phyloP scores from a whole-genome alignment of 2,797 vertebrate genomes.

The Chloroceryle inda region DNA sequence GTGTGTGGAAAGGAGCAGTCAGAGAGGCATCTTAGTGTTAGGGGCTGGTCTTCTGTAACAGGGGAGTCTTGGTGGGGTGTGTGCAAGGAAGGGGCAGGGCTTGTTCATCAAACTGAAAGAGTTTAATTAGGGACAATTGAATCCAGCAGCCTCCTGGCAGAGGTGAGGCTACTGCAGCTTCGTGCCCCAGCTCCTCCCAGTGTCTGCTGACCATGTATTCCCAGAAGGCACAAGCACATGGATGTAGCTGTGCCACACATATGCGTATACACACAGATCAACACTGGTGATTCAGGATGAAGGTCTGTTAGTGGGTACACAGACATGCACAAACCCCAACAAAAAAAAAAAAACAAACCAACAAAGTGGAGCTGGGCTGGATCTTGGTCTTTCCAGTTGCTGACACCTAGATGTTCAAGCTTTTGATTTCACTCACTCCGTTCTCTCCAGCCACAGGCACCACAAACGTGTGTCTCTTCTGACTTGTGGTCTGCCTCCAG shows the following conservation, averaged over 20 bases:
- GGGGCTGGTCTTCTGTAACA: not conserved
- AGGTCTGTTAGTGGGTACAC: not conserved
- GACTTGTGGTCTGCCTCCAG: not conserved
- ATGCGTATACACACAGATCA: accelerated
- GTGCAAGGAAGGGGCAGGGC: not conserved
- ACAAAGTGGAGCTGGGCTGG: not conserved
- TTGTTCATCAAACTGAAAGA: not conserved
- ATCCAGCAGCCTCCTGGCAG: not conserved
- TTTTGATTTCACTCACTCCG: not conserved
- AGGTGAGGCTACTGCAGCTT: not conserved
- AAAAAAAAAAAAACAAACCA: too few relatives aligned
- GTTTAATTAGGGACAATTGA: not conserved
- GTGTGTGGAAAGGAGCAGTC: not conserved
- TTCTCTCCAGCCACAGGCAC: not conserved
- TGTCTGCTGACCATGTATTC: accelerated
- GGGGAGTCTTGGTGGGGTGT: accelerated
- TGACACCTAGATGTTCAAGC: not conserved
- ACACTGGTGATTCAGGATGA: not conserved
- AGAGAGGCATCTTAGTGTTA: not conserved
- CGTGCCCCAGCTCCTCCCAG: not conserved
- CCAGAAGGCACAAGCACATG: not conserved
- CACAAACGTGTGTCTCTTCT: not conserved
- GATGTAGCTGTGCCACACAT: not conserved
- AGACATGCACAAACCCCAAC: too few relatives aligned
- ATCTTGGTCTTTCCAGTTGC: not conserved